Evolutionary conservation across 1,140 invertebrate species (phyloP).

Genomic region (Caerostris darwini): DNA sequence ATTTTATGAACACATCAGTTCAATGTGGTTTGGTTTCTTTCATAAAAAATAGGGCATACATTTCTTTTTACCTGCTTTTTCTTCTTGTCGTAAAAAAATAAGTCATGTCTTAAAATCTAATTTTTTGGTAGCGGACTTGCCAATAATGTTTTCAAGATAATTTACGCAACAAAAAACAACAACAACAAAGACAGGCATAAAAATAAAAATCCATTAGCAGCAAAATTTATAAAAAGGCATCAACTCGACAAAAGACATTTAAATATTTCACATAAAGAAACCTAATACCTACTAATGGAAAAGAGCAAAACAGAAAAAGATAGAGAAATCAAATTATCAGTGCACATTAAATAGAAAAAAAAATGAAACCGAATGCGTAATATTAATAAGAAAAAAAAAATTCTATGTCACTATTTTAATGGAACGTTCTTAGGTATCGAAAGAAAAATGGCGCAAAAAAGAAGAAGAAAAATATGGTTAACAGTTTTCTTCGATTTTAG

Average conservation of each 20-base stretch:
- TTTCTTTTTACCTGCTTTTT: no score
- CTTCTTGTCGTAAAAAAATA: not conserved
- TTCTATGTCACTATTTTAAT: conserved; percentile 8
- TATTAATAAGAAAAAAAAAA: not conserved
- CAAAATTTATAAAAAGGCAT: not conserved
- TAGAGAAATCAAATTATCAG: conserved; percentile 8
- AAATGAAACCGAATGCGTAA: not conserved
- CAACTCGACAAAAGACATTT: not conserved
- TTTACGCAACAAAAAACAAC: not conserved
- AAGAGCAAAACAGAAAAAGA: not conserved
- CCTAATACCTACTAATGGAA: not conserved
- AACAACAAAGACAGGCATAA: not conserved
- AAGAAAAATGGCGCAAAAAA: not conserved
- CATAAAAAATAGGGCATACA: no score
- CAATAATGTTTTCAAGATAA: not conserved
- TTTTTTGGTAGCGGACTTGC: not conserved
- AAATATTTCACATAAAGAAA: not conserved
- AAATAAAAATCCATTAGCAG: not conserved
- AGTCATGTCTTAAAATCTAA: not conserved
- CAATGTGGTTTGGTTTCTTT: no score
- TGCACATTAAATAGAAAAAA: not conserved
- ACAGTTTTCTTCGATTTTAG: conserved; percentile 19
- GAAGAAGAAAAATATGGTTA: not conserved
- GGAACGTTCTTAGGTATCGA: conserved; percentile 1
- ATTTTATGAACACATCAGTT: no score